These are phyloP conservation scores for Sesamia nonagrioides DNA, from an alignment of 1,140 invertebrate genomes.

Conservation along the genomic window DNA sequence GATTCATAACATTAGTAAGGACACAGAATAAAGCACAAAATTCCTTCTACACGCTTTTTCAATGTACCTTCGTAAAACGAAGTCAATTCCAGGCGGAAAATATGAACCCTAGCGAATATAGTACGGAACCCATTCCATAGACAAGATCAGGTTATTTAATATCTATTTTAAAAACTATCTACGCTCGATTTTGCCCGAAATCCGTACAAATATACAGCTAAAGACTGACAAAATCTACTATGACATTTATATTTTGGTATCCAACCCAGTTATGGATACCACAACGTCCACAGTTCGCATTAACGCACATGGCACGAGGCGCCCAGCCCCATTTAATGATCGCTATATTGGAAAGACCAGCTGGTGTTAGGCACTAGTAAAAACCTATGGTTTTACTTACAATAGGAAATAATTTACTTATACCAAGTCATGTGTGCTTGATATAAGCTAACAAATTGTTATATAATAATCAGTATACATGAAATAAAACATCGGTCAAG, in stretches of 20 bases:
- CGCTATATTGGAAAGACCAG: constrained; percentile 56
- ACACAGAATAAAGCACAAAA: not conserved
- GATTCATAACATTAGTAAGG: too few relatives aligned
- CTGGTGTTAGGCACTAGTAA: constrained; percentile 52
- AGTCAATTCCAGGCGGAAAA: constrained; percentile 12
- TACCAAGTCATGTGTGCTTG: too few relatives aligned
- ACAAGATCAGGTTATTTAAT: too few relatives aligned
- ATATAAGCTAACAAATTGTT: too few relatives aligned
- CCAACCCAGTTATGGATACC: not conserved
- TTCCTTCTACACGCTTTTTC: not conserved
- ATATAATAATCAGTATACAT: too few relatives aligned
- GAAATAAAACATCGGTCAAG: too few relatives aligned
- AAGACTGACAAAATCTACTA: too few relatives aligned
- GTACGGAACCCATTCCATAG: too few relatives aligned
- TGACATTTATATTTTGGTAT: too few relatives aligned
- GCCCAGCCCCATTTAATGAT: constrained; percentile 20
- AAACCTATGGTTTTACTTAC: not conserved
- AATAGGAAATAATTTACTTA: not conserved
- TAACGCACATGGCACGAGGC: not conserved
- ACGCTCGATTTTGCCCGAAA: too few relatives aligned
- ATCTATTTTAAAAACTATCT: too few relatives aligned
- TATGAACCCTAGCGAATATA: not conserved
- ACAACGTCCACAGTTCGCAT: not conserved
- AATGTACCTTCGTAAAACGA: not conserved
- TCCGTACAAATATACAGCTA: too few relatives aligned